Evolutionary conservation across 2,797 vertebrate species (phyloP), one percentile per base, ranked within the genome.

Genomic region (Holocentrus rufus): DNA sequence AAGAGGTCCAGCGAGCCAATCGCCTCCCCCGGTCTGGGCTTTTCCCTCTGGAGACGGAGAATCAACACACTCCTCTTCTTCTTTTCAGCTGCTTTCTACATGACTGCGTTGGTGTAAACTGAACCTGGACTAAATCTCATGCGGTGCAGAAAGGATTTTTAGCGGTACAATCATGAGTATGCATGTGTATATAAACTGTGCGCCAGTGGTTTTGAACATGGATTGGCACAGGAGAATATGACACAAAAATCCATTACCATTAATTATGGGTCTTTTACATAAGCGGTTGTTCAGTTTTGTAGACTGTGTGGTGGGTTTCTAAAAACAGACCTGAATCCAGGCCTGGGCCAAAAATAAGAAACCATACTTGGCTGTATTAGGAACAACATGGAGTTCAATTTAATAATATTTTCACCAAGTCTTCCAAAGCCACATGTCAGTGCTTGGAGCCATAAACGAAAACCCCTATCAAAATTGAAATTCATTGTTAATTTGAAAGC

Each of bases 1-100:
- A 77, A 67, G 72, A 73, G 30, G 30, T 65, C 49, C 27, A n/a
- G 5, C 8, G 17, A 65, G 76, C 70, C 81, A 68, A 15, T 84
- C 62, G 57, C 10, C n/a, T 20, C 11, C 42, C 36, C n/a, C 44
- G 5, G 56, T 30, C 27, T 11, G 47, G 23, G 54, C 22, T 52
- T 27, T 64, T 50, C 52, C 9, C 20, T 70, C 39, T 68, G 57
- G n/a, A 71, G 73, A 71, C 25, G 65, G 1, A 50, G 11, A 66
- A 23, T 60, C 31, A 76, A 4, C 34, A 25, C 53, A 60, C 30
- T 60, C 39, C 54, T 31, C 54, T 68, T 25, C 54, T 68, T 25
- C 61, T 65, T 15, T 57, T 23, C 25, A 58, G 62, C 49, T 70
- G 46, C 46, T 34, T 46, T 63, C 17, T 72, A 22, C 30, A 11